Percentiles rank a stretch among this genome's conserved stretches.
These are phyloP conservation scores for Catagonus wagneri DNA, from an alignment of 2,113 vertebrate genomes.

Conservation along the genomic window DNA sequence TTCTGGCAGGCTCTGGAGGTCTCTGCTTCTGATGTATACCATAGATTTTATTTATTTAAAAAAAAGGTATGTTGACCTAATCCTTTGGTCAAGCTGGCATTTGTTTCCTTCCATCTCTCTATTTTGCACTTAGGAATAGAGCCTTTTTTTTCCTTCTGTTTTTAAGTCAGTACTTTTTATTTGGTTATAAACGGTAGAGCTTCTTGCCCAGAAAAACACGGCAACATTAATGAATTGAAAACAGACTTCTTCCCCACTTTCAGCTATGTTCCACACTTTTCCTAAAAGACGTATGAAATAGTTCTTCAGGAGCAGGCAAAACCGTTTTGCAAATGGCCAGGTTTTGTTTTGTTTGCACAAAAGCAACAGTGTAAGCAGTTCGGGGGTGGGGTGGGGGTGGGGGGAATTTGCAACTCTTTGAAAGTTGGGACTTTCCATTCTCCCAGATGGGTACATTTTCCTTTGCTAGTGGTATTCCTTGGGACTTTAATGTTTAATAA, in stretches of 20 bases:
- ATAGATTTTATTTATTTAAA: constrained; percentile 30
- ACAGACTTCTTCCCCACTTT: constrained; percentile 75
- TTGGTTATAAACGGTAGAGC: constrained; percentile 75
- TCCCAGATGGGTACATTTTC: not conserved
- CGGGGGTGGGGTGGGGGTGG: too few species aligned
- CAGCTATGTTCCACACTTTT: constrained; percentile 64
- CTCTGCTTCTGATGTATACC: not conserved
- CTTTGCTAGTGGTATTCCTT: not conserved
- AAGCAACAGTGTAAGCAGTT: not conserved
- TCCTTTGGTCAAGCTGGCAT: constrained; percentile 58
- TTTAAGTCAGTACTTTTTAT: constrained; percentile 74
- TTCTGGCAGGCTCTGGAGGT: constrained; percentile 1
- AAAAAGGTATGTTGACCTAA: not conserved
- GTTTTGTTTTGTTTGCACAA: constrained; percentile 69
- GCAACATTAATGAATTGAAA: constrained; percentile 79
- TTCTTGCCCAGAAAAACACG: constrained; percentile 22
- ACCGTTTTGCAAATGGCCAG: constrained; percentile 58
- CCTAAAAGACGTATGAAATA: constrained; percentile 59
- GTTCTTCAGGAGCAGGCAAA: constrained; percentile 1
- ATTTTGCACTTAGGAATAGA: constrained; percentile 65
- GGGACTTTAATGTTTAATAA: not conserved
- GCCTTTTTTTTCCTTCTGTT: constrained; percentile 9
- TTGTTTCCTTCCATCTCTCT: constrained; percentile 36
- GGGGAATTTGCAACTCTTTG: constrained; percentile 6
- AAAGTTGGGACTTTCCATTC: not conserved